These are phyloP conservation scores for Girardinichthys multiradiatus DNA, from an alignment of 2,113 vertebrate genomes.

Conservation along the genomic window DNA sequence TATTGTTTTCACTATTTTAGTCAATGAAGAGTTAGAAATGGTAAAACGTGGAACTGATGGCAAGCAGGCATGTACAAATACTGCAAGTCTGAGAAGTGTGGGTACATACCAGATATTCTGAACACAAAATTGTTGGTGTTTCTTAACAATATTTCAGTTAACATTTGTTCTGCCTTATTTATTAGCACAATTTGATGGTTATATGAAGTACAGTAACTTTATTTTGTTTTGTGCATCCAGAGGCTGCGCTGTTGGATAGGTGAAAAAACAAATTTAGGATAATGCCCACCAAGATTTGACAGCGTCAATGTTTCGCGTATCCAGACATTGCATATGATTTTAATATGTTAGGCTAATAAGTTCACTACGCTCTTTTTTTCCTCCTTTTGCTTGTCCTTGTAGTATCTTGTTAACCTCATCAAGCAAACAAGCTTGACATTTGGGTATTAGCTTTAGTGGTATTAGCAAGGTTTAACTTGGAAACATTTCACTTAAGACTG, in stretches of 20 bases:
- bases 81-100: not conserved
- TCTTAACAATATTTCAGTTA: not conserved
- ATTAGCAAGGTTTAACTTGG: slow-evolving; percentile 36
- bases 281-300: not conserved
- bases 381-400: not conserved
- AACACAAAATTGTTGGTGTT: not conserved
- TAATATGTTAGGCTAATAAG: not conserved
- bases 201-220: not conserved
- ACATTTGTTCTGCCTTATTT: not conserved
- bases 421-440: slow-evolving; percentile 21
- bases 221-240: not conserved
- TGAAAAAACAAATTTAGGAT: not conserved
- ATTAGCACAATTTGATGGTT: not conserved
- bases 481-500: slow-evolving; percentile 29
- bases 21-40: not conserved
- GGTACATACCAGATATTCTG: not conserved
- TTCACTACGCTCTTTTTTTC: not conserved
- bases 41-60: not conserved
- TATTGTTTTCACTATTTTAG: not conserved
- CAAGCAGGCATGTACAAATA: not conserved
- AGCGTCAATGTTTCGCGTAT: not conserved
- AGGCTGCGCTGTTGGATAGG: not conserved
- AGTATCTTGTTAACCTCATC: slow-evolving; percentile 33
- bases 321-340: not conserved
- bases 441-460: slow-evolving; percentile 46